Evolutionary conservation across 30 jellyfish, hydroid and myxozoan genomes (phyloP), one percentile per base, ranked within the genome.

Genomic region (Aurelia sp.): DNA sequence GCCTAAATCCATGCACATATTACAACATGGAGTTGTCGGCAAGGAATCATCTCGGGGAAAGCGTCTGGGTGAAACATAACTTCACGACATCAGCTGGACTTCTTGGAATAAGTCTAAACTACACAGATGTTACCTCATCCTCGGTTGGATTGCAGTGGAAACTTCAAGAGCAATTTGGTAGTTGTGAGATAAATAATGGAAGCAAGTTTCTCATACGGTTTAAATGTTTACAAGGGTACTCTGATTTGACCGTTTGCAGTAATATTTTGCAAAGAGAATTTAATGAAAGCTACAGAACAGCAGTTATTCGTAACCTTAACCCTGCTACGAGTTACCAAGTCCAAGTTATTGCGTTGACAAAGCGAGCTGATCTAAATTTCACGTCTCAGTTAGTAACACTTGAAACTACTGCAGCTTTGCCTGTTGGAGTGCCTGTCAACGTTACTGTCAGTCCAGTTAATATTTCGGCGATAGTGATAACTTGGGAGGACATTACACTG

Each of bases 61-160:
- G 92, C 59, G 17, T 5, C 30, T 71, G 86, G 85, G 77, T 74
- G 9, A 72, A 57, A 17, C 52, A 62, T 31, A 82, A 70, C 60
- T 82, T 82, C 80, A 68, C 92, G 20, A 82, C 92, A 57, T 30
- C 86, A 21, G 86, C 72, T 11, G 92, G 92, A n/a, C 47, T 82
- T 53, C 16, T 82, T 82, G 76, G 61, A 13, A 47, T 70, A 21
- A 48, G 35, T 3, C n/a, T 44, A 13, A 27, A 27, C 69, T 55
- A 51, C 24, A 47, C 38, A 3, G 64, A 52, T 82, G 70, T 82
- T 18, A 51, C 60, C 7, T 60, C 92, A 15, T 3, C 72, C 40
- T 30, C 92, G 17, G 84, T 71, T 21, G 48, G n/a, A 19, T 33
- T 81, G 10, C 24, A 52, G 3, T 82, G 92, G 92, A 18, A 7